Conservation (phyloP, 2,888 invertebrate species). For the Allolobophora icterica region DNA sequence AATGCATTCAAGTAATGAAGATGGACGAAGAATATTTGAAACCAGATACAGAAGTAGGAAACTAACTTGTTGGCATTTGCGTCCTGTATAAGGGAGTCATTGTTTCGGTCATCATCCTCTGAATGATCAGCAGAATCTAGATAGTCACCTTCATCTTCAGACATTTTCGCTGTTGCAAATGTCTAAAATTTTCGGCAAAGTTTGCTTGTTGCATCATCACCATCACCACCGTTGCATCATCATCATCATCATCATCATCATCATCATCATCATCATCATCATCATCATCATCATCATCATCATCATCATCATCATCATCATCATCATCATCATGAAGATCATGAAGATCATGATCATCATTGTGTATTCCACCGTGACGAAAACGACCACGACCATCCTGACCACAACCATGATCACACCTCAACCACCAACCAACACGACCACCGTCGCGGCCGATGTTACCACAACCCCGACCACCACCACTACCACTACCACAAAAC, state of each 20-base stretch:
- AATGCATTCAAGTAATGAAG: neutral
- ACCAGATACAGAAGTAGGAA: neutral
- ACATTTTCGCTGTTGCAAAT: neutral
- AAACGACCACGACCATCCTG: no score
- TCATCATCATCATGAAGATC: neutral
- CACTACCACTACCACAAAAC: no score
- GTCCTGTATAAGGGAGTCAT: neutral
- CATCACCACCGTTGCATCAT: neutral
- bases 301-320: neutral
- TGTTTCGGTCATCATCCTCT: neutral
- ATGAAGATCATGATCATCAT: neutral
- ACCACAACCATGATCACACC: no score
- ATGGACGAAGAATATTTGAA: neutral
- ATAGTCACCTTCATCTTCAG: constrained; percentile 46
- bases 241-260: neutral
- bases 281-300: neutral
- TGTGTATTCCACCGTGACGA: no score
- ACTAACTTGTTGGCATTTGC: constrained; percentile 8
- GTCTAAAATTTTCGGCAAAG: neutral
- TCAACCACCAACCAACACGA: no score
- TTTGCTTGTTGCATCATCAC: neutral
- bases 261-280: neutral
- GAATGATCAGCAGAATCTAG: constrained; percentile 56
- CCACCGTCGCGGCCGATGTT: no score
- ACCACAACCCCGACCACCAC: no score